Evolutionary conservation across 2,888 invertebrate species (phyloP).

Genomic region (Aproaerema taeniolella): DNA sequence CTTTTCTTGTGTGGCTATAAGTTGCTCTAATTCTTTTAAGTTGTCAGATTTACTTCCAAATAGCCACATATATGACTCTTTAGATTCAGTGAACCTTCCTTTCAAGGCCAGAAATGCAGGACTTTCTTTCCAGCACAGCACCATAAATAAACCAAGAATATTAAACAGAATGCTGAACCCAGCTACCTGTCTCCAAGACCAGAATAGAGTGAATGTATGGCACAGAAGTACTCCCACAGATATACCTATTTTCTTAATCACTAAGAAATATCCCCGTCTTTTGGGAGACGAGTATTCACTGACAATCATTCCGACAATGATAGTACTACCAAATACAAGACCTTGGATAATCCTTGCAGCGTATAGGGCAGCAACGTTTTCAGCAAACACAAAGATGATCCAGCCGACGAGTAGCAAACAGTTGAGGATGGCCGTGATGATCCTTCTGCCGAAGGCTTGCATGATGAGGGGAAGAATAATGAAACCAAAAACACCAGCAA

Average conservation of each 20-base stretch:
- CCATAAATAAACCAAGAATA: conserved; percentile 22
- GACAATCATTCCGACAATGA: conserved; percentile 28
- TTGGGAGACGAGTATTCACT: conserved; percentile 35
- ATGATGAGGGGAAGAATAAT: conserved; percentile 32
- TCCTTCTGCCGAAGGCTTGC: conserved; percentile 34
- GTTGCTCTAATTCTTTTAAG: conserved; percentile 27
- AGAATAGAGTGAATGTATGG: conserved; percentile 18
- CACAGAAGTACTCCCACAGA: not conserved
- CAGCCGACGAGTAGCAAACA: conserved; percentile 27
- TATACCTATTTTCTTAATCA: conserved; percentile 26
- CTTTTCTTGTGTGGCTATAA: conserved; percentile 25
- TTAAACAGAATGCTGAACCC: conserved; percentile 21
- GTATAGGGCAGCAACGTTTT: conserved; percentile 26
- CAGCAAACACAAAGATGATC: conserved; percentile 30
- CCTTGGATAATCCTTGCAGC: conserved; percentile 36
- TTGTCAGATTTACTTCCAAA: conserved; percentile 27
- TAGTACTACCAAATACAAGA: conserved; percentile 28
- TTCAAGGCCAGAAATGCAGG: conserved; percentile 36
- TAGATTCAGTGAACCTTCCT: conserved; percentile 34
- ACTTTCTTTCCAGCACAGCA: conserved; percentile 40
- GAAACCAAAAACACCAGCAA: conserved; percentile 33
- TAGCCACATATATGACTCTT: conserved; percentile 32
- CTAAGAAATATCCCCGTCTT: conserved; percentile 36
- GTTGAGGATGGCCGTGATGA: conserved; percentile 24
- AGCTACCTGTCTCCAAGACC: conserved; percentile 37